Conservation (phyloP, 2,113 vertebrate genomes). For the Calidris pygmaea region DNA sequence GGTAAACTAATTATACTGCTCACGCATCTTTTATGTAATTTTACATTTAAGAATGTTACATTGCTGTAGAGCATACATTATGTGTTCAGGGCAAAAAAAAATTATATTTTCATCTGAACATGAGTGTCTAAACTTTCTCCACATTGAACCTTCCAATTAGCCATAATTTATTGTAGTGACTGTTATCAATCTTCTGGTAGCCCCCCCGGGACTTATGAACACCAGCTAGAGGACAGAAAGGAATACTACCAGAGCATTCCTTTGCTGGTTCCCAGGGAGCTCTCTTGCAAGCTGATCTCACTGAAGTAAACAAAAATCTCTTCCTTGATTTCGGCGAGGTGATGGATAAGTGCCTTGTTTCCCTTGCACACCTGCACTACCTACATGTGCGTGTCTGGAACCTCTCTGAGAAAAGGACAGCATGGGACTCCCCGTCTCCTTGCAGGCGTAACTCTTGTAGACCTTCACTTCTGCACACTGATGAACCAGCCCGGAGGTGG, state of each 20-base stretch:
- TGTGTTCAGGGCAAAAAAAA: neutral
- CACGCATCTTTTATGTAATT: neutral
- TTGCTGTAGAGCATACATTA: neutral
- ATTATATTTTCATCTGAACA: neutral
- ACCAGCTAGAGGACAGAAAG: neutral
- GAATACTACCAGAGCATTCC: neutral
- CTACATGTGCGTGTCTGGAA: neutral
- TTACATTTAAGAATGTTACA: neutral
- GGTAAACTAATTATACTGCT: slow-evolving; percentile 68
- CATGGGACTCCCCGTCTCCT: neutral
- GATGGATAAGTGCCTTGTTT: neutral
- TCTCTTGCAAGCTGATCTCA: neutral
- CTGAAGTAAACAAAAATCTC: neutral
- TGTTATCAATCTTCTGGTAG: neutral
- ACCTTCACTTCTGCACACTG: neutral
- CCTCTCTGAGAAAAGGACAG: neutral
- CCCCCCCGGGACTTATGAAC: neutral
- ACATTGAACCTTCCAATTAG: neutral
- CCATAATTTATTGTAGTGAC: neutral
- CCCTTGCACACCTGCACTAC: neutral
- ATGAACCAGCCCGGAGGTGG: neutral
- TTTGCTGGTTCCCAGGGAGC: neutral
- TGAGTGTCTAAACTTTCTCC: neutral
- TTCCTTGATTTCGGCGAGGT: neutral
- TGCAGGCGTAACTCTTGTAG: accelerated